Percentiles rank a stretch among this genome's conserved stretches.
phyloP scores from a whole-genome alignment of 2,797 vertebrate species.

The Galago senegalensis region DNA sequence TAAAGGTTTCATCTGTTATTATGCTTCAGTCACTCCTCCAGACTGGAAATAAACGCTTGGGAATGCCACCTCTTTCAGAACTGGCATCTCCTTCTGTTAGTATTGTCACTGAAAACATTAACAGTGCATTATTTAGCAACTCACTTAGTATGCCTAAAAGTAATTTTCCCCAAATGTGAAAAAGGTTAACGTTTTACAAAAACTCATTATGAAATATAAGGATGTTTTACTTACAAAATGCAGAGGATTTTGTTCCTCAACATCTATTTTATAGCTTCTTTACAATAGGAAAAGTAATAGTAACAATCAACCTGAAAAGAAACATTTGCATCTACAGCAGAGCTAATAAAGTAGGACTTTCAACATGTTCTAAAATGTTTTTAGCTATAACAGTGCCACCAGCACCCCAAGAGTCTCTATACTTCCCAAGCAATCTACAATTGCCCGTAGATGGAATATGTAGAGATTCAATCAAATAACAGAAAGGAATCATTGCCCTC shows the following conservation, averaged over 20 bases:
- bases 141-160: background rate
- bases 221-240: constrained; percentile 47
- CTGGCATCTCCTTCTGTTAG: constrained; percentile 38
- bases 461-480: background rate
- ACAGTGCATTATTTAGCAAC: constrained; percentile 65
- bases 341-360: background rate
- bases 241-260: constrained; percentile 2
- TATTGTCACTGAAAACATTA: constrained; percentile 50
- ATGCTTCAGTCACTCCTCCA: background rate
- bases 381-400: background rate
- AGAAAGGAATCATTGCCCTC: background rate
- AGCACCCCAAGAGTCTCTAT: background rate
- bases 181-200: background rate
- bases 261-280: background rate
- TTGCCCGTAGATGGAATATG: background rate
- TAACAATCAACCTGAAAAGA: background rate
- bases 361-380: background rate
- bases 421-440: background rate
- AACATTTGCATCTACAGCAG: background rate
- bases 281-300: background rate
- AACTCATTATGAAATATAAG: constrained; percentile 70
- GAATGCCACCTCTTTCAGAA: constrained; percentile 64
- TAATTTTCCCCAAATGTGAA: constrained; percentile 26
- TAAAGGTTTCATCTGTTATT: background rate
- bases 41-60: background rate